Percentiles rank a stretch among this genome's conserved stretches.
Conservation (phyloP, 1,140 invertebrate species). For the Nylanderia fulva region DNA sequence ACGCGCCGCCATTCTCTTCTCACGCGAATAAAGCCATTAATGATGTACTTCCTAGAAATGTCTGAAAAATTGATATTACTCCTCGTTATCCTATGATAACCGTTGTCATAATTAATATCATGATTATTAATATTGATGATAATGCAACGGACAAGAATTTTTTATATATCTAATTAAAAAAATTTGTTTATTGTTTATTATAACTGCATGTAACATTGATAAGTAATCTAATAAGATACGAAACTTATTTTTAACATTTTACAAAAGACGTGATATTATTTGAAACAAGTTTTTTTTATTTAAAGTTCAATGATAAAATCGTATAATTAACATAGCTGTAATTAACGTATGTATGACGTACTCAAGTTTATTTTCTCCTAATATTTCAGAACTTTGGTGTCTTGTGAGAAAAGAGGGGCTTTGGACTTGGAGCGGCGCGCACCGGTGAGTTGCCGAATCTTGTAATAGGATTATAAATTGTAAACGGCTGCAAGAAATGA, state of each 20-base stretch:
- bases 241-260: neutral
- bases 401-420: slow-evolving; percentile 32
- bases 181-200: neutral
- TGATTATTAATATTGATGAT: neutral
- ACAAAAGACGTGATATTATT: neutral
- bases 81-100: neutral
- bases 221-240: neutral
- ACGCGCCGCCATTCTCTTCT: slow-evolving; percentile 21
- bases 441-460: slow-evolving; percentile 65
- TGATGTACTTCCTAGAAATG: slow-evolving; percentile 34
- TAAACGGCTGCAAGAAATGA: slow-evolving; percentile 74
- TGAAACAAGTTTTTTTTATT: neutral
- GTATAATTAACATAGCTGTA: slow-evolving; percentile 26
- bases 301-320: neutral
- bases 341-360: slow-evolving; percentile 38
- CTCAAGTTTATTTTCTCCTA: slow-evolving; percentile 51
- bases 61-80: slow-evolving; percentile 17
- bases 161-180: neutral
- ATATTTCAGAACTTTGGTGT: slow-evolving; percentile 66
- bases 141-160: neutral
- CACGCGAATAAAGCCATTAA: neutral
- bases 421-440: slow-evolving; percentile 49
- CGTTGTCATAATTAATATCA: neutral
- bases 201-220: neutral
- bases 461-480: slow-evolving; percentile 79